Evolutionary conservation across 2,797 vertebrate genomes (phyloP).

Genomic region (Borostomias antarcticus): DNA sequence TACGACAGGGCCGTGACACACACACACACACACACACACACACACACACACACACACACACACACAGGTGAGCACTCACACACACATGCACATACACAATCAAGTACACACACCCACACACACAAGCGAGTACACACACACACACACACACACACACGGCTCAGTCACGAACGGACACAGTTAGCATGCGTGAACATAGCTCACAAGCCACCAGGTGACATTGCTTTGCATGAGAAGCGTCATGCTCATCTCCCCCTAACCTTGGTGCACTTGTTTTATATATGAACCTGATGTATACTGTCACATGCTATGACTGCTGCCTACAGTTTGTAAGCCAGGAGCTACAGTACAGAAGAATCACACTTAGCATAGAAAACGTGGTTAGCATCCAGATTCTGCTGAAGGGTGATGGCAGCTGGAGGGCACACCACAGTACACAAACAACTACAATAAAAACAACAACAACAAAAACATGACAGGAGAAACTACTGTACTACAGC

Average conservation of each 20-base stretch:
- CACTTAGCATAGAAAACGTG: not conserved
- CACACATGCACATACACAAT: not conserved
- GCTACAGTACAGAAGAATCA: not conserved
- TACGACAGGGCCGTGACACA: not conserved
- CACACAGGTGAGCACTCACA: not conserved
- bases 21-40: not conserved
- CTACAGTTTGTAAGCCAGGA: not conserved
- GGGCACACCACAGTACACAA: too few relatives aligned
- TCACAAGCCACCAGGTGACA: too few relatives aligned
- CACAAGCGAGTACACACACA: not conserved
- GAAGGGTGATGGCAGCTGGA: too few relatives aligned
- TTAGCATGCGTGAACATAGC: too few relatives aligned
- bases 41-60: slow-evolving; percentile 3
- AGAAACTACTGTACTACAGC: too few relatives aligned
- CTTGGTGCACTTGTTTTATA: not conserved
- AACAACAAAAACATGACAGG: too few relatives aligned
- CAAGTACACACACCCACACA: not conserved
- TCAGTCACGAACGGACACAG: too few relatives aligned
- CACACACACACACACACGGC: not conserved
- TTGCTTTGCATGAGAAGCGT: not conserved
- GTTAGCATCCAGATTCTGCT: not conserved
- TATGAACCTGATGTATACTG: not conserved
- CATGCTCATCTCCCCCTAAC: not conserved
- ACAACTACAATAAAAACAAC: too few relatives aligned
- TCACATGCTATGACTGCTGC: not conserved